Percentiles rank a stretch among this genome's conserved stretches.
phyloP scores from a whole-genome alignment of 1,140 invertebrate species.

The Neotoxoptera formosana region DNA sequence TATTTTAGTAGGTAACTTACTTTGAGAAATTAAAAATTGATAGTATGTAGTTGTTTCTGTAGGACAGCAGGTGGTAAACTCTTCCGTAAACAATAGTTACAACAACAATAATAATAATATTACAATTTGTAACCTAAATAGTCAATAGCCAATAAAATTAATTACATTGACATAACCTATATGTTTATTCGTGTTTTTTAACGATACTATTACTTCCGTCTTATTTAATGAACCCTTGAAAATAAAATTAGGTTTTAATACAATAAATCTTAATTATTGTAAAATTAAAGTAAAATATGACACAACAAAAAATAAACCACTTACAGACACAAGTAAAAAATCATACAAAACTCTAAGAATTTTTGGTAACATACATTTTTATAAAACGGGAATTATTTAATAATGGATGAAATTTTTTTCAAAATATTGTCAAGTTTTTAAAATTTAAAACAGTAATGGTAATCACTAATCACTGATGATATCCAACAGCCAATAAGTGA shows the following conservation, averaged over 20 bases:
- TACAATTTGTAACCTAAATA: not conserved
- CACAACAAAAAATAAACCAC: not conserved
- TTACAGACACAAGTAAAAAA: not conserved
- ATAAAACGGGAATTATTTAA: not conserved
- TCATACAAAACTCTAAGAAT: not conserved
- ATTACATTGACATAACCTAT: not conserved
- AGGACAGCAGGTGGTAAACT: not conserved
- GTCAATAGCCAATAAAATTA: not conserved
- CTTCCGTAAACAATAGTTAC: not conserved
- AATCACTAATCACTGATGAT: not conserved
- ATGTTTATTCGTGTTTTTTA: not conserved
- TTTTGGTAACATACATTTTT: not conserved
- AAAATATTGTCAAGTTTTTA: not conserved
- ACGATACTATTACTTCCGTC: not conserved
- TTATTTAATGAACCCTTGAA: not conserved
- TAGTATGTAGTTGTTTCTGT: not conserved
- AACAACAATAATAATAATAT: not conserved
- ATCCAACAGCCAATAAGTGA: not conserved
- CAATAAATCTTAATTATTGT: not conserved
- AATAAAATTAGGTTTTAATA: not conserved
- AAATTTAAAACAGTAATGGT: not conserved
- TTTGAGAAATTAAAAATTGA: slow-evolving; percentile 28
- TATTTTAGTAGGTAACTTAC: not conserved
- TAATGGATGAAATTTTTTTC: not conserved
- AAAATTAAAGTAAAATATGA: not conserved